Evolutionary conservation across 2,888 invertebrate genomes (phyloP), one percentile per base, ranked within the genome.

Genomic region (Carcina quercana): DNA sequence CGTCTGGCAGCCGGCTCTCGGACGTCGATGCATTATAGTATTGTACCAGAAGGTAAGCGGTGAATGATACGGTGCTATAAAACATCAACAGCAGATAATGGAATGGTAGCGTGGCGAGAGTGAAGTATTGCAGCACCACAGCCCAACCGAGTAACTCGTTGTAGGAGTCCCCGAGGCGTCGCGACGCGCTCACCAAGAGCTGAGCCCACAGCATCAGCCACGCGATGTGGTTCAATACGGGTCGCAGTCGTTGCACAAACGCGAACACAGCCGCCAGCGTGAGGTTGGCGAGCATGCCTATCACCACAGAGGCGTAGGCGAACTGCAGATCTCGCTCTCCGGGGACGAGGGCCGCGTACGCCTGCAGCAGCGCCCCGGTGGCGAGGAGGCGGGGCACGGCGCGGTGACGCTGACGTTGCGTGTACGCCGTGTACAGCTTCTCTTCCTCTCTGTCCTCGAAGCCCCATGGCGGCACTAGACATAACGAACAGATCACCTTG

Each of bases 141-240:
- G 91, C 87, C 93, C 93, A 93, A 28, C 91, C 92, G 3, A 93
- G 84, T 38, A 89, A 85, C 63, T 92, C 91, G 47, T 82, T 80
- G 51, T 75, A 79, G 6, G 80, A 70, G 49, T 82, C 80, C 25
- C 78, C 82, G 14, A 65, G 56, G 3, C 82, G 65, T 26, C 90
- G 83, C 13, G 87, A 86, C 5, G 63, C 66, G 48, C 68, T 67
- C 30, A 67, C 42, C 24, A 80, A 45, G 6, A 82, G 53, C 44
- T 80, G 75, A 10, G 42, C 39, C 80, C 83, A 83, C 19, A 89
- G 85, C 15, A 88, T 67, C 37, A 88, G 78, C 89, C 91, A 91
- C 19, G 87, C 86, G 28, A 91, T 53, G 53, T 90, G 90, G 26
- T 90, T 89, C 30, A 91, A 73, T 3, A 86, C 70, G 5, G 86